phyloP scores from a whole-genome alignment of 2,888 invertebrate genomes.

The Platycheirus albimanus region DNA sequence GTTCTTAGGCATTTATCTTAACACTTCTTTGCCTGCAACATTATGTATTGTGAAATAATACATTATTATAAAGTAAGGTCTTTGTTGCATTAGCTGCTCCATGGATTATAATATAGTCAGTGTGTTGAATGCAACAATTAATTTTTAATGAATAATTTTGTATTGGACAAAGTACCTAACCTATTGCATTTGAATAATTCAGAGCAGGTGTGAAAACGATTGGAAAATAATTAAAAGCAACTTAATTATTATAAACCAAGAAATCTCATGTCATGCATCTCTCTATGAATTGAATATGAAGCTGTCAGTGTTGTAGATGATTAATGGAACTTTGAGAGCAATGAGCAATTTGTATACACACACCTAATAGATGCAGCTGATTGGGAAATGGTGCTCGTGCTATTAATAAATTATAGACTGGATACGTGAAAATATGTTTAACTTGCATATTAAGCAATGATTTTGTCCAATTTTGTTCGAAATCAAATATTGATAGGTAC shows the following conservation, averaged over 20 bases:
- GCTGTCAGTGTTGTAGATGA: slow-evolving; percentile 25
- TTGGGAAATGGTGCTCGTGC: slow-evolving; percentile 28
- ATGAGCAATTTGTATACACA: slow-evolving; percentile 52
- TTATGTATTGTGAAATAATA: slow-evolving; percentile 4
- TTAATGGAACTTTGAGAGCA: slow-evolving; percentile 32
- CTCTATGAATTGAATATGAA: slow-evolving; percentile 21
- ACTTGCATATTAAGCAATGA: too few relatives aligned
- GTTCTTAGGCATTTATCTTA: neutral
- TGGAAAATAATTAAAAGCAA: slow-evolving; percentile 46
- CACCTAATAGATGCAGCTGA: slow-evolving; percentile 14
- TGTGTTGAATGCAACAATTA: slow-evolving; percentile 22
- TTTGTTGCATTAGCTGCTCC: too few relatives aligned
- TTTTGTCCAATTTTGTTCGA: too few relatives aligned
- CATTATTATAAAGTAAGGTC: slow-evolving; percentile 2
- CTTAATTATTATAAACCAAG: slow-evolving; percentile 48
- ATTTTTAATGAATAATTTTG: neutral
- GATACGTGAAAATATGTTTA: too few relatives aligned
- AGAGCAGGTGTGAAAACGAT: slow-evolving; percentile 56
- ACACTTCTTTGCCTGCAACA: neutral
- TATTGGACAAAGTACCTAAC: too few relatives aligned
- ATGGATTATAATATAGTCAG: too few relatives aligned
- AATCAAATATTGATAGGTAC: too few relatives aligned
- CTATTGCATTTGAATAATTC: slow-evolving; percentile 44
- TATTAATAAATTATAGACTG: slow-evolving; percentile 20
- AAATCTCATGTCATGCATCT: slow-evolving; percentile 40